Percentiles rank a stretch among this genome's conserved stretches.
phyloP scores from a whole-genome alignment of 2,888 invertebrate genomes.

The Mantis religiosa region DNA sequence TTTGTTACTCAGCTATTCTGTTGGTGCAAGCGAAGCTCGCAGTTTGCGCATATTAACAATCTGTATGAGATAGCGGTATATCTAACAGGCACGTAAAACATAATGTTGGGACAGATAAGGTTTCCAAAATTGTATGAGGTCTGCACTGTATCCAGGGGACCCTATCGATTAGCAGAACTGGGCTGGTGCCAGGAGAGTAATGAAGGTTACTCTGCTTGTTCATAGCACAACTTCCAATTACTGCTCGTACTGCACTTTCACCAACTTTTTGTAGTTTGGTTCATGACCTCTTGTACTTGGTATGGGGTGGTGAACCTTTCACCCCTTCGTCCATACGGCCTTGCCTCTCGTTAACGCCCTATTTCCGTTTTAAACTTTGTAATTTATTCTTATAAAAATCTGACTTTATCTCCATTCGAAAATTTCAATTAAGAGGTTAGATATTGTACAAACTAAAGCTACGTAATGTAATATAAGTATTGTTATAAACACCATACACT shows the following conservation, averaged over 20 bases:
- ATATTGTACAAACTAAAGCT: too few relatives aligned
- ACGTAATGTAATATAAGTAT: too few relatives aligned
- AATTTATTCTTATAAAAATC: too few relatives aligned
- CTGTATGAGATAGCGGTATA: neutral
- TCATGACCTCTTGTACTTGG: too few relatives aligned
- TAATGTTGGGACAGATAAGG: neutral
- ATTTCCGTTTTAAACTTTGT: too few relatives aligned
- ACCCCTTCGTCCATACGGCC: neutral
- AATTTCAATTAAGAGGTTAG: too few relatives aligned
- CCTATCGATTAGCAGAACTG: neutral
- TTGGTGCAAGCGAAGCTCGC: neutral
- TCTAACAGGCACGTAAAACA: neutral
- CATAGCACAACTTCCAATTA: neutral
- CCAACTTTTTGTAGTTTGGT: too few relatives aligned
- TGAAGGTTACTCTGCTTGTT: neutral
- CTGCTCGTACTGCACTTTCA: neutral
- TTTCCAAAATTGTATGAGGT: neutral
- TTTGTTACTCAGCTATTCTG: neutral
- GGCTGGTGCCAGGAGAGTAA: neutral
- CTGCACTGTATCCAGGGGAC: neutral
- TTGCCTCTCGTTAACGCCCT: too few relatives aligned
- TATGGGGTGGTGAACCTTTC: neutral
- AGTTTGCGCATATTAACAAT: neutral
- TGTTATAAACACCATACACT: too few relatives aligned
- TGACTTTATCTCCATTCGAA: too few relatives aligned